A percentile compares a stretch with the other conserved stretches of the same genome.
Evolutionary conservation across 2,113 vertebrate genomes (phyloP).

Genomic region (Neodon shergylaensis): DNA sequence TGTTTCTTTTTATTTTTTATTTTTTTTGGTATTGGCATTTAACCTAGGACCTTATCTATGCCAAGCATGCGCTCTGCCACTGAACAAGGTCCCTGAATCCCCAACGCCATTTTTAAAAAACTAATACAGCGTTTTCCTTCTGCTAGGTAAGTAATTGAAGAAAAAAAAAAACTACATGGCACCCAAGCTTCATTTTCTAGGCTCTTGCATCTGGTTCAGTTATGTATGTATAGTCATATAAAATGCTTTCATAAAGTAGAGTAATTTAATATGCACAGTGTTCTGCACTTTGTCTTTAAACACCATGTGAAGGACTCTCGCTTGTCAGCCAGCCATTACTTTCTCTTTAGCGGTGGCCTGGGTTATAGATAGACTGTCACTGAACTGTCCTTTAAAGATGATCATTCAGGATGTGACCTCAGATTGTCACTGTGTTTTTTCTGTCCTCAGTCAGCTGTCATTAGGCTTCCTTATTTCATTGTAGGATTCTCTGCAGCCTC

Average conservation of each 20-base stretch:
- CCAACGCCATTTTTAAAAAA: not conserved
- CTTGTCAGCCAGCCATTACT: not conserved
- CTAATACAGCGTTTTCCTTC: not conserved
- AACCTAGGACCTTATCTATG: not conserved
- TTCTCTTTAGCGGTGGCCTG: not conserved
- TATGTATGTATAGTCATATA: slow-evolving; percentile 37
- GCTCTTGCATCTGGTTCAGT: slow-evolving; percentile 10
- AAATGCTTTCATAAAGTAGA: slow-evolving; percentile 44
- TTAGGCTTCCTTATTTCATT: slow-evolving; percentile 39
- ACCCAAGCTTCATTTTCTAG: not conserved
- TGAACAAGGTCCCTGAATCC: not conserved
- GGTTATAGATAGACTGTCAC: slow-evolving; percentile 17
- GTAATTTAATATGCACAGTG: slow-evolving; percentile 26
- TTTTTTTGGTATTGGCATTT: not conserved
- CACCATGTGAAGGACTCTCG: not conserved
- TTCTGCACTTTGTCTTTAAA: slow-evolving; percentile 45
- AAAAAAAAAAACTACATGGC: not conserved
- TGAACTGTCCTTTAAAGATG: slow-evolving; percentile 43
- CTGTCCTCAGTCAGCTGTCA: slow-evolving; percentile 38
- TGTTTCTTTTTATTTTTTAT: not conserved
- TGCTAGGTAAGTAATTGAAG: slow-evolving; percentile 14
- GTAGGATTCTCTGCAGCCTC: not conserved
- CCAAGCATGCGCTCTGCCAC: not conserved
- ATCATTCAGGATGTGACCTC: slow-evolving; percentile 38
- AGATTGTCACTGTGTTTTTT: slow-evolving; percentile 41